Evolutionary conservation across 2,113 vertebrate species (phyloP), one percentile per base, ranked within the genome.

Genomic region (Irena cyanogastra): DNA sequence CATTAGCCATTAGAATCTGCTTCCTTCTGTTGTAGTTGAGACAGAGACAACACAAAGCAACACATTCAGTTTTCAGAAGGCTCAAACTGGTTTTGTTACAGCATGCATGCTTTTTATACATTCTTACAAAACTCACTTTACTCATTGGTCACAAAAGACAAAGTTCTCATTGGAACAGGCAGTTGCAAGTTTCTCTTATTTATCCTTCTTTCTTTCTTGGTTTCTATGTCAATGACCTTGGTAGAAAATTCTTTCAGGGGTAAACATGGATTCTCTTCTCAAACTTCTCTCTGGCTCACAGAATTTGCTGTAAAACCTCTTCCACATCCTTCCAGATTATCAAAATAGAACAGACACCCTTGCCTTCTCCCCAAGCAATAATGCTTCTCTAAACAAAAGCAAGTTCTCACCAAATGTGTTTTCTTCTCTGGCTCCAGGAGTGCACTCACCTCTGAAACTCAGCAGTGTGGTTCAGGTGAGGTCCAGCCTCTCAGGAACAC

Each of bases 111-210:
- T 59, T 37, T 59, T 37, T 26, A 37, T 26, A 12, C 16, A 37
- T 37, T 37, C 57, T 37, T 59, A 26, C 10, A 37, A 37, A 59
- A 0, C 4, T 35, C 22, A 54, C 53, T 54, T 54, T 23, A n/a
- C 9, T n/a, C 21, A 23, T n/a, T 24, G 6, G 15, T 16, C 56
- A 24, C 9, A 0, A 57, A 1, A 24, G 1, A 31, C 4, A 35
- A 59, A 59, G n/a, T 35, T 14, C 10, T 59, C 0, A 24, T 24
- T 35, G n/a, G 57, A 11, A 59, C 1, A 17, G 23, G 7, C n/a
- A 37, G 57, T 6, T 35, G 4, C 10, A 59, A 0, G 15, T 59
- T 59, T 59, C n/a, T 26, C 16, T 59, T 59, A 26, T 37, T 59
- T 59, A 7, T 59, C 57, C n/a, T 37, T 35, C 15, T 59, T 59